These are phyloP conservation scores for Parelbella ahira DNA, from an alignment of 2,888 invertebrate genomes.

Conservation along the genomic window DNA sequence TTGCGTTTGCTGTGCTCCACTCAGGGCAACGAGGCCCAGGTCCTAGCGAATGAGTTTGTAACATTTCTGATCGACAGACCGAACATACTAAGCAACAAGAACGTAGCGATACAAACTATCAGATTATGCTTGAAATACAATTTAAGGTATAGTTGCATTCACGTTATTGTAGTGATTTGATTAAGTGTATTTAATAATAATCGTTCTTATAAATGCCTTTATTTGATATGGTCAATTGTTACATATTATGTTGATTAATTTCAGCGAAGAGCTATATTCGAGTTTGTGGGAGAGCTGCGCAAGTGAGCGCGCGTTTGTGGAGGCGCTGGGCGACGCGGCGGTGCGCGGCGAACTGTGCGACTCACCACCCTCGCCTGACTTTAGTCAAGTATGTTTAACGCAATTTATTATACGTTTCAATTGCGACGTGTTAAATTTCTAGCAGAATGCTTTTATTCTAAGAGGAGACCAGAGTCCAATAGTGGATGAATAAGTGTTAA, in stretches of 20 bases:
- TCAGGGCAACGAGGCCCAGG: constrained; percentile 47
- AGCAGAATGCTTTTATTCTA: too few relatives aligned
- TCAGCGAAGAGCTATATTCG: constrained; percentile 65
- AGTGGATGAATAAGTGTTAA: too few relatives aligned
- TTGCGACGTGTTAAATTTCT: too few relatives aligned
- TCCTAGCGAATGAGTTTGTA: constrained; percentile 49
- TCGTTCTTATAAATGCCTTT: too few relatives aligned
- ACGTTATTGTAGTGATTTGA: too few relatives aligned
- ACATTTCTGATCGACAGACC: constrained; percentile 54
- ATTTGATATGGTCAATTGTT: too few relatives aligned
- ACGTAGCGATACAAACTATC: constrained; percentile 58
- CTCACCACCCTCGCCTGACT: constrained; percentile 80
- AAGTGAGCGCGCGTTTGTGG: constrained; percentile 79
- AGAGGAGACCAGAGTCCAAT: too few relatives aligned
- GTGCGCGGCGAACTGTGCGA: constrained; percentile 81
- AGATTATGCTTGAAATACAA: constrained; percentile 61
- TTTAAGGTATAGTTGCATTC: too few relatives aligned
- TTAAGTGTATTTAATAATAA: too few relatives aligned
- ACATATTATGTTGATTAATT: too few relatives aligned
- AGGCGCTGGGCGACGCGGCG: constrained; percentile 83
- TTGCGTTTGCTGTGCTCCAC: constrained; percentile 55
- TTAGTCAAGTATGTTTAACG: constrained; percentile 82
- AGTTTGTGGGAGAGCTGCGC: constrained; percentile 69
- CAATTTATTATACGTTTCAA: too few relatives aligned
- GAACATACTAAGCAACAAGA: constrained; percentile 53